Conservation (phyloP, 2,113 vertebrate species). For the Hydropotes inermis region DNA sequence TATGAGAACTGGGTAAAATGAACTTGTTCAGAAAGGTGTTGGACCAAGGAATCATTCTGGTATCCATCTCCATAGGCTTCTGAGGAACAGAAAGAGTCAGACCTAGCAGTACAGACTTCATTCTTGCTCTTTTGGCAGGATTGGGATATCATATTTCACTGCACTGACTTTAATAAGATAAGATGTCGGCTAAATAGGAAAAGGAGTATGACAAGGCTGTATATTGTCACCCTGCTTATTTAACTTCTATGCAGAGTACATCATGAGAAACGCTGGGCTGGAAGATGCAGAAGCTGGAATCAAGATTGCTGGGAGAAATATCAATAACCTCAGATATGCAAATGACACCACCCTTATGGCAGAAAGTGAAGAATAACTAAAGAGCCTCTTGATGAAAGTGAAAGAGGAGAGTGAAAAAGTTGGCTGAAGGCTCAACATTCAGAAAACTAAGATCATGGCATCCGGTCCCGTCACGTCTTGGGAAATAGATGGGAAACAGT, state of each 20-base stretch:
- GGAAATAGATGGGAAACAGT: neutral
- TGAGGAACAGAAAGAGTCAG: neutral
- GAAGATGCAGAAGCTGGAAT: neutral
- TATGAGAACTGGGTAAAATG: neutral
- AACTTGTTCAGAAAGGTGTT: neutral
- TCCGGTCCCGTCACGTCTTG: neutral
- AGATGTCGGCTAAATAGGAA: slow-evolving; percentile 48
- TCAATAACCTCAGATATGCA: neutral
- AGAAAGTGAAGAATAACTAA: neutral
- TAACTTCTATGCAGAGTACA: neutral
- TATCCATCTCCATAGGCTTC: neutral
- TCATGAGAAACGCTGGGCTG: neutral
- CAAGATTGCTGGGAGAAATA: neutral
- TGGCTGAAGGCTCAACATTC: neutral
- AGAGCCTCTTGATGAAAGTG: neutral
- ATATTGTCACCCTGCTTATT: neutral
- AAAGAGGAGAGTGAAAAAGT: neutral
- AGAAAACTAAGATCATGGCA: neutral
- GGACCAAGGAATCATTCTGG: neutral
- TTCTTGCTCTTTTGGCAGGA: slow-evolving; percentile 41
- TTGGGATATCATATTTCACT: slow-evolving; percentile 47
- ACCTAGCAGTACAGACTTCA: neutral
- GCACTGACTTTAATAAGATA: slow-evolving; percentile 63
- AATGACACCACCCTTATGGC: neutral
- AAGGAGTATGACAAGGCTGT: neutral